Conservation (phyloP, 2,888 invertebrate genomes). For the Laspeyria flexula region DNA sequence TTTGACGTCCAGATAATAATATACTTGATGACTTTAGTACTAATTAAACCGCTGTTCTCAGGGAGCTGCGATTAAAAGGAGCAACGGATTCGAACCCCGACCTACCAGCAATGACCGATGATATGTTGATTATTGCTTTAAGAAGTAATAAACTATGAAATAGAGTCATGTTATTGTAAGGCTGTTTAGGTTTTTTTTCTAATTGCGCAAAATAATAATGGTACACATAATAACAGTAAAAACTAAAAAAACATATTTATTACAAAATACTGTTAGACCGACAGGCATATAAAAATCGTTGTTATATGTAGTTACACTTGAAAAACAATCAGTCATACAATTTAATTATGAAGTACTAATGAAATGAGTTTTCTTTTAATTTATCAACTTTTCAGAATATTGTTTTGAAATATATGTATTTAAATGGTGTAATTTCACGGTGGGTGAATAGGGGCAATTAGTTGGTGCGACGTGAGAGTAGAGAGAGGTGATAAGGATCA, state of each 20-base stretch:
- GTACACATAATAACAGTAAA: no score
- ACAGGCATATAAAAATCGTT: no score
- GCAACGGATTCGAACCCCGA: conserved; percentile 60
- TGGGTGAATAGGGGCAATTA: conserved; percentile 72
- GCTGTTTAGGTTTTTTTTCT: conserved; percentile 11
- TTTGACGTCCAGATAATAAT: conserved; percentile 72
- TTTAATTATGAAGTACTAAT: not conserved
- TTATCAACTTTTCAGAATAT: conserved; percentile 54
- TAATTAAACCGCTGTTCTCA: conserved; percentile 70
- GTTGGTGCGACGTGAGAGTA: conserved; percentile 73
- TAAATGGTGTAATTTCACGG: conserved; percentile 78
- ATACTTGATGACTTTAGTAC: conserved; percentile 52
- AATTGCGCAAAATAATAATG: no score
- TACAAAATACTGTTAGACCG: no score
- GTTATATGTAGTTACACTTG: no score
- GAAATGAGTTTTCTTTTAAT: conserved; percentile 28
- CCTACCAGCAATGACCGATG: conserved; percentile 40
- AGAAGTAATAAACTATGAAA: conserved; percentile 49
- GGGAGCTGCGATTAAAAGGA: conserved; percentile 66
- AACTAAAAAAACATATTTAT: no score
- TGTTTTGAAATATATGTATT: conserved; percentile 68
- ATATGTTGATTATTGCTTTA: conserved; percentile 44
- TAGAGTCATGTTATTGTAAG: conserved; percentile 54
- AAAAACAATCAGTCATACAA: not conserved
- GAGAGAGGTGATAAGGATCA: conserved; percentile 60